Evolutionary conservation across 2,113 vertebrate species (phyloP).

Genomic region (Esox niger): DNA sequence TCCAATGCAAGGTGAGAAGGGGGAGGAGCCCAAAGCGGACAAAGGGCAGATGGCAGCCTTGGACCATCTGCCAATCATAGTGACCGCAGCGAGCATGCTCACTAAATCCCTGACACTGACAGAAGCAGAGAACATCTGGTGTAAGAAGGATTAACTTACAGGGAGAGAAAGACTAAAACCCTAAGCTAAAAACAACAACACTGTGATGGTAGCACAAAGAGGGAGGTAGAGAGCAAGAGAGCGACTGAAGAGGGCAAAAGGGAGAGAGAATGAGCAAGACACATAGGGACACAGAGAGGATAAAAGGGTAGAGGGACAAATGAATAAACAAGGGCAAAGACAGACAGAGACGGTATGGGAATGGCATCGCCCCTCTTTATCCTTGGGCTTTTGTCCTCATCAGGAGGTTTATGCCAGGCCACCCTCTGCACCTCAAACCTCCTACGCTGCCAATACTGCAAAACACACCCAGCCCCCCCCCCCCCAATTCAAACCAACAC

Average conservation of each 20-base stretch:
- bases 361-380: conserved; percentile 7
- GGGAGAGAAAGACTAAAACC: background rate
- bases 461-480: conserved; percentile 13
- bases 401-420: conserved; percentile 17
- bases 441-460: background rate
- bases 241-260: background rate
- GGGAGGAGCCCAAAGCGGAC: conserved; percentile 19
- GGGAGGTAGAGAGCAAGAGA: background rate
- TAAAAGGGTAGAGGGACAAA: background rate
- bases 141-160: conserved; percentile 55
- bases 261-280: background rate
- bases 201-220: background rate
- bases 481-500: background rate
- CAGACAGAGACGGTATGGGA: background rate
- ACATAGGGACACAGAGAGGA: background rate
- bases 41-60: conserved; percentile 51
- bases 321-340: conserved; percentile 9
- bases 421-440: background rate
- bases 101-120: conserved; percentile 46
- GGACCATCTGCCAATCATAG: conserved; percentile 45
- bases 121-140: conserved; percentile 59
- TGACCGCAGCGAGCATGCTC: conserved; percentile 11
- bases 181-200: background rate
- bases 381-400: conserved; percentile 24
- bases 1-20: conserved; percentile 25